Base-by-base conservation (phyloP, 2,113 vertebrate genomes). In the Leptobrachium leishanense region DNA sequence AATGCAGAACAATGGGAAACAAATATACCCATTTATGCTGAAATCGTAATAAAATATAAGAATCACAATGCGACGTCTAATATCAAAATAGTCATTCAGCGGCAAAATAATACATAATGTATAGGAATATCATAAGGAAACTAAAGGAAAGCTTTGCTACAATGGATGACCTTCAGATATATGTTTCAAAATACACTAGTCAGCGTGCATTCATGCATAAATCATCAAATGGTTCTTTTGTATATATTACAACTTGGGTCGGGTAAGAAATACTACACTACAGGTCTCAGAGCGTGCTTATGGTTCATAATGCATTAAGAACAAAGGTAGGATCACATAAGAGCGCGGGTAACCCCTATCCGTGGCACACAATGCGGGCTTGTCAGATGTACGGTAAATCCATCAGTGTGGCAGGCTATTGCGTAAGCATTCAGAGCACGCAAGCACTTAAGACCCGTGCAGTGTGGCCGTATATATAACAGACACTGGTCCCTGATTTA, bases 141-240 rank as follows among this genome's bases (percentile, higher is more conserved):
- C 5, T 62, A 65, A 54, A 12, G 2, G 13, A 74, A 66, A 57
- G 12, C 66, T 57, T 79, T 54, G 20, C 57, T 42, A 57, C 50
- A 42, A 40, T 8, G 62, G 53, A 10, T 79, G 70, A 74, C 77
- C 77, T 80, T 80, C 62, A 57, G 46, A 73, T 72, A 77, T 77
- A 44, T 62, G 54, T 20, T 13, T 68, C 9, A 39, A 72, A 43
- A 73, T 65, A 11, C 13, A 72, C 69, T 11, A 20, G n/a, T 73
- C 59, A 59, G 20, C 8, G 72, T 67, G 66, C 11, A 67, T 20
- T 43, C 63, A 20, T 10, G 41, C 40, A 79, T 50, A 70, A 54
- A 79, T 43, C 55, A 59, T 59, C 55, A 13, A 59, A 59, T 59
- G 55, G 55, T 59, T 11, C 55, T 12, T 59, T 59, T 59, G 55